Percentiles rank a stretch among this genome's conserved stretches.
Conservation (phyloP, 2,888 invertebrate genomes). For the Trileptium ribeirensis region DNA sequence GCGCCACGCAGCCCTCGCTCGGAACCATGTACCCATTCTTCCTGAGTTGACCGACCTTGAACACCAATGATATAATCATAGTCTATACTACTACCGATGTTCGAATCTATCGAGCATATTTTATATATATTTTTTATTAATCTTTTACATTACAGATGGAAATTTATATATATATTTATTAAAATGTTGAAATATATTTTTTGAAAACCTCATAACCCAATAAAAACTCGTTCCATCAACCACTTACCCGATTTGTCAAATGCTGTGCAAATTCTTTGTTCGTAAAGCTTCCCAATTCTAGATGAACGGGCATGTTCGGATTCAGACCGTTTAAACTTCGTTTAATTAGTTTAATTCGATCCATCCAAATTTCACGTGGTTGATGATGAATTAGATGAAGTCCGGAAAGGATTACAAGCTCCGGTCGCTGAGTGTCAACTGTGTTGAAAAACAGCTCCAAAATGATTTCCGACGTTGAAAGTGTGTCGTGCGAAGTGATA, state of each 20-base stretch:
- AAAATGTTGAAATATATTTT: too few relatives aligned
- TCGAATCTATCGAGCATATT: too few relatives aligned
- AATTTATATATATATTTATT: too few relatives aligned
- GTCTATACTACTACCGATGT: too few relatives aligned
- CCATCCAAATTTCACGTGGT: conserved; percentile 26
- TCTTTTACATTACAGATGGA: too few relatives aligned
- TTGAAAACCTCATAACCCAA: too few relatives aligned
- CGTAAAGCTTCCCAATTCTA: conserved; percentile 55
- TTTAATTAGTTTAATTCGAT: conserved; percentile 45
- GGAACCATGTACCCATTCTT: too few relatives aligned
- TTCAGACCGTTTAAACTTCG: conserved; percentile 49
- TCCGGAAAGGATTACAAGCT: conserved; percentile 53
- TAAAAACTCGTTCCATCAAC: too few relatives aligned
- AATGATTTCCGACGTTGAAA: conserved; percentile 45
- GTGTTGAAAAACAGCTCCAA: conserved; percentile 54
- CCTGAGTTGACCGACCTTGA: too few relatives aligned
- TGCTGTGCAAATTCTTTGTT: conserved; percentile 48
- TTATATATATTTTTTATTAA: too few relatives aligned
- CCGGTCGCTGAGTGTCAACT: conserved; percentile 48
- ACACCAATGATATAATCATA: too few relatives aligned
- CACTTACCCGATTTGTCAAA: conserved; percentile 51
- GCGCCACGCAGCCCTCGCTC: too few relatives aligned
- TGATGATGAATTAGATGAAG: conserved; percentile 54
- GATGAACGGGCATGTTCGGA: conserved; percentile 52
- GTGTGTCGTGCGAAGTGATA: conserved; percentile 54